Evolutionary conservation across 2,113 vertebrate genomes (phyloP), one percentile per base, ranked within the genome.

Genomic region (Anarrhichthys ocellatus): DNA sequence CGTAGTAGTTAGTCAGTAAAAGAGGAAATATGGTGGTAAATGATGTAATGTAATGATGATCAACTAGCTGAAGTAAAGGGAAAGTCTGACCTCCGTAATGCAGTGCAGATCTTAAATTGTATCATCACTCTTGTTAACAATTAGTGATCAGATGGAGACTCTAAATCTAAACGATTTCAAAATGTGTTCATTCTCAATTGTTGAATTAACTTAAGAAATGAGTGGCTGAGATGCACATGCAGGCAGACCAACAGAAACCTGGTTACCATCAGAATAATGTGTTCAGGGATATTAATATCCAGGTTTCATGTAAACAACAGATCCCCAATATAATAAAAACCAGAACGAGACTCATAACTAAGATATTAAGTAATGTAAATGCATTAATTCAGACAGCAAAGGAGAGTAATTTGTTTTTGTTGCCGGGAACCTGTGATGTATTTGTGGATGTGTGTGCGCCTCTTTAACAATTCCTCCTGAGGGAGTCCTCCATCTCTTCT

Each of bases 401-500:
- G 65, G 10, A 36, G 42, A 44, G 11, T 65, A 18, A 18, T 63
- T 18, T 20, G 50, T 72, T 24, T 40, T 24, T 40, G 11, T 32
- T 64, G 36, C 36, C 15, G 2, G 29, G 38, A 7, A 69, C 44
- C 70, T 71, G 50, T 22, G 34, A 46, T 69, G 24, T 74, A 22
- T 67, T 2, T 66, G 52, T 46, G 7, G 14, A 5, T 76, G 42
- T 72, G 65, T 72, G 44, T 7, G 13, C 9, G 5, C 44, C 5
- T 17, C 24, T 48, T 44, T 34, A 82, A 58, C 48, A 48, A 18
- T 67, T 69, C 22, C 29, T 72, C 66, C 54, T 71, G 66, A 59
- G 68, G 50, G 42, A 24, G 46, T 73, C 68, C 38, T 38, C 24
- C 50, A 62, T 80, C 70, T 69, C 68, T 44, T 38, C 36, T 17